Conservation (phyloP, 2,888 invertebrate species). For the Morpho helenor region DNA sequence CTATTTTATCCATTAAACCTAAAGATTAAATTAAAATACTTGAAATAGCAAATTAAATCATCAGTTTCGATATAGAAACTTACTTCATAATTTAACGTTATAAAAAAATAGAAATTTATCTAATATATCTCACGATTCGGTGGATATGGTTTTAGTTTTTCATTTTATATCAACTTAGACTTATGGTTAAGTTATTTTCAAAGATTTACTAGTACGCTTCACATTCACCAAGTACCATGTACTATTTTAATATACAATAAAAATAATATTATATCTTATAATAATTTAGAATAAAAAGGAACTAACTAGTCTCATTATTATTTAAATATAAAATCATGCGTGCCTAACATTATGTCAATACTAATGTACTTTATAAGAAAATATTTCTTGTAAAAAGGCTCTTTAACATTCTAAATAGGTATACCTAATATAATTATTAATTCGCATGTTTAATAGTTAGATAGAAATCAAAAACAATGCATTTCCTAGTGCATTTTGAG, state of each 20-base stretch:
- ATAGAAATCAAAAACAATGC: neutral
- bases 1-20: constrained; percentile 23
- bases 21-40: neutral
- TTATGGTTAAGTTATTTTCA: constrained; percentile 38
- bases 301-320: constrained; percentile 76
- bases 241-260: constrained; percentile 38
- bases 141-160: constrained; percentile 5
- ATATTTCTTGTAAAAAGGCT: constrained; percentile 8
- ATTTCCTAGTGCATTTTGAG: constrained; percentile 1
- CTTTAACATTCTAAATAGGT: constrained; percentile 10
- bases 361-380: constrained; percentile 12
- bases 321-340: constrained; percentile 70
- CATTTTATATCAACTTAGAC: constrained; percentile 6
- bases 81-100: too few relatives aligned
- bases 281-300: constrained; percentile 65
- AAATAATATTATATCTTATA: constrained; percentile 29
- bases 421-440: neutral
- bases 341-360: constrained; percentile 56
- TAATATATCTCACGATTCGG: constrained; percentile 3
- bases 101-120: neutral
- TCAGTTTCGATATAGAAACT: too few relatives aligned
- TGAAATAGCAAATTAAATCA: too few relatives aligned
- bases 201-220: constrained; percentile 64
- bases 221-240: constrained; percentile 73
- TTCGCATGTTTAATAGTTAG: constrained; percentile 1